A percentile compares a stretch with the other conserved stretches of the same genome.
These are phyloP conservation scores for Cygnus buccinator DNA, from an alignment of 2,113 vertebrate genomes.

Conservation along the genomic window DNA sequence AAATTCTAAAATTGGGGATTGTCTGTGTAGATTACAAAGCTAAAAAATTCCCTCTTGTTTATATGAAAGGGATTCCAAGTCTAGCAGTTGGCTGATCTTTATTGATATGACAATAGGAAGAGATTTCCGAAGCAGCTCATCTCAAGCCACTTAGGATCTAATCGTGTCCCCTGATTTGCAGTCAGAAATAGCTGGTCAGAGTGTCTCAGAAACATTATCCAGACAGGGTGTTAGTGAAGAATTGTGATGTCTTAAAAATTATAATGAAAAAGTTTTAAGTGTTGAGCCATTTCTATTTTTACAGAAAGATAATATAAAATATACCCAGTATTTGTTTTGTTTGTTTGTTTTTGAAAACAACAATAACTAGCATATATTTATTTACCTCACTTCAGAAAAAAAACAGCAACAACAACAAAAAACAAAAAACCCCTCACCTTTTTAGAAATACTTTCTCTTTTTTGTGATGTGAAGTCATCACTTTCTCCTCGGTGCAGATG, in stretches of 20 bases:
- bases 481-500: background rate
- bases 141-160: conserved; percentile 34
- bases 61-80: conserved; percentile 19
- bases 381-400: background rate
- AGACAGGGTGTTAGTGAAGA: background rate
- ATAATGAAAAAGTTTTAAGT: background rate
- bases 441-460: background rate
- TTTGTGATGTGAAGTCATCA: background rate
- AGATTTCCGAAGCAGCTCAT: background rate
- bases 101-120: conserved; percentile 21
- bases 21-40: background rate
- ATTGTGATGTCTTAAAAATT: background rate
- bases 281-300: background rate
- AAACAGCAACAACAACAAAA: background rate
- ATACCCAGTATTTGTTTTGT: rapidly evolving
- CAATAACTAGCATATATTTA: background rate
- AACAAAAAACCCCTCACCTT: background rate
- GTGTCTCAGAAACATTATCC: background rate
- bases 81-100: conserved; percentile 22
- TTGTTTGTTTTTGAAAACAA: background rate
- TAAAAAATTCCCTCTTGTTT: conserved; percentile 20
- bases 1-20: conserved; percentile 28
- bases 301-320: background rate
- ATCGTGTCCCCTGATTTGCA: background rate
- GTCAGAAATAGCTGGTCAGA: background rate